Base-by-base conservation (phyloP, 2,888 invertebrate genomes). In the Zeuzera pyrina region DNA sequence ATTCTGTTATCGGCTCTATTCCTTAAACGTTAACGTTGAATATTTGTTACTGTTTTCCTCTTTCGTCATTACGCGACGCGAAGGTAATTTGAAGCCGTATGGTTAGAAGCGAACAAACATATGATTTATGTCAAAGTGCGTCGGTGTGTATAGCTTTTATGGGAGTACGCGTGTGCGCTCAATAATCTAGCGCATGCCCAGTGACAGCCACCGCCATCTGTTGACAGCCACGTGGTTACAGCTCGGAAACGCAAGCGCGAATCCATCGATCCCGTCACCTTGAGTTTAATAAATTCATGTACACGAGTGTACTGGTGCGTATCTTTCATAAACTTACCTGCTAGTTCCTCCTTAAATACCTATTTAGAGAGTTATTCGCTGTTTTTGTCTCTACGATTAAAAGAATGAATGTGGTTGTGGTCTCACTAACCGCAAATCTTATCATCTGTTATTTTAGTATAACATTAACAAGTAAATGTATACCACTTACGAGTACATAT, bases 231-330 rank as follows among this genome's bases (percentile, higher is more conserved):
- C 79, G 81, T 79, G 68, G 65, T 49, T 38, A 37, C 25, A 35
- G 10, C 12, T 27, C 33, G 38, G 33, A 19, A 16, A 52, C 74
- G 77, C 74, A 63, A 45, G 66, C 63, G 68, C 63, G 66, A 34
- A 47, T 51, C 47, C 60, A 81, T 79, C 76, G 81, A 81, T 77
- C 69, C 58, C 43, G 60, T 70, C 71, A 73, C 73, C 74, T 74
- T 77, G 72, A 68, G 65, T 51, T 58, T 74, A 72, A 76, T 77
- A 70, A 65, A 76, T 78, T 77, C 77, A 71, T 71, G 60, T 66
- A 59, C 65, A 64, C 67, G 64, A 39, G 14, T 12, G 8, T 15
- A 6, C 12, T 15, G 15, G 14, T 15, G 15, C 52, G 52, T 44
- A 52, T 47, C 53, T 40, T 44, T 41, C 40, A 40, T 45, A 46